These are phyloP conservation scores for Nibea coibor DNA, from an alignment of 2,113 vertebrate species.

Conservation along the genomic window DNA sequence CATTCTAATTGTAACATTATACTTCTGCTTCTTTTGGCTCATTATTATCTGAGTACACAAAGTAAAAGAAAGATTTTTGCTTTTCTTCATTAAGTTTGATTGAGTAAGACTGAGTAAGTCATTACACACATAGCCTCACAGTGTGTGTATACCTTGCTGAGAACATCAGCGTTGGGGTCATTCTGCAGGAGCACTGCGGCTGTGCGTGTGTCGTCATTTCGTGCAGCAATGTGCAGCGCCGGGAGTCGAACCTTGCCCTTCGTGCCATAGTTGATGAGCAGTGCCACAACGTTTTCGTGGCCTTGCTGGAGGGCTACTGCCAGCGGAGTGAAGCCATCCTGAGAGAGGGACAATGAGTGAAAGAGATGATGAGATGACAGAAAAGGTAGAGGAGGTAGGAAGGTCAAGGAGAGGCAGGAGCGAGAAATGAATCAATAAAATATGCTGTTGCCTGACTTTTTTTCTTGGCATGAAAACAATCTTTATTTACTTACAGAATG, in stretches of 20 bases:
- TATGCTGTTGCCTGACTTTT: neutral
- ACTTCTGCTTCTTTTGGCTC: neutral
- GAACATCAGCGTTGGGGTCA: conserved; percentile 95
- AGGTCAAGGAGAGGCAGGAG: neutral
- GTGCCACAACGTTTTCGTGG: conserved; percentile 96
- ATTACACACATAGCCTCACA: neutral
- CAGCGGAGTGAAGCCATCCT: conserved; percentile 97
- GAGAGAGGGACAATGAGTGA: conserved; percentile 25
- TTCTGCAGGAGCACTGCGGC: conserved; percentile 97
- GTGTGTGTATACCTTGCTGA: conserved; percentile 90
- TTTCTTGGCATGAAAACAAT: too few relatives aligned
- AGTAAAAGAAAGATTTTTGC: neutral
- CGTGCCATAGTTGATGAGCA: conserved; percentile 96
- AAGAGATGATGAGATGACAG: neutral
- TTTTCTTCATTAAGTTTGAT: too few relatives aligned
- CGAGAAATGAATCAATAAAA: neutral
- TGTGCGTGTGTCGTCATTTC: conserved; percentile 96
- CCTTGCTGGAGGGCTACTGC: conserved; percentile 98
- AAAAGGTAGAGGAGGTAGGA: neutral
- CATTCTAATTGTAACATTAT: too few relatives aligned
- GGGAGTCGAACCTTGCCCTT: conserved; percentile 97
- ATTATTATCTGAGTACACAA: too few relatives aligned
- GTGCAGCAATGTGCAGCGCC: conserved; percentile 95
- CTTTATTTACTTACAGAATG: neutral
- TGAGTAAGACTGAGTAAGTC: neutral